Evolutionary conservation across 2,797 vertebrate genomes (phyloP).

Genomic region (Sciaenops ocellatus): DNA sequence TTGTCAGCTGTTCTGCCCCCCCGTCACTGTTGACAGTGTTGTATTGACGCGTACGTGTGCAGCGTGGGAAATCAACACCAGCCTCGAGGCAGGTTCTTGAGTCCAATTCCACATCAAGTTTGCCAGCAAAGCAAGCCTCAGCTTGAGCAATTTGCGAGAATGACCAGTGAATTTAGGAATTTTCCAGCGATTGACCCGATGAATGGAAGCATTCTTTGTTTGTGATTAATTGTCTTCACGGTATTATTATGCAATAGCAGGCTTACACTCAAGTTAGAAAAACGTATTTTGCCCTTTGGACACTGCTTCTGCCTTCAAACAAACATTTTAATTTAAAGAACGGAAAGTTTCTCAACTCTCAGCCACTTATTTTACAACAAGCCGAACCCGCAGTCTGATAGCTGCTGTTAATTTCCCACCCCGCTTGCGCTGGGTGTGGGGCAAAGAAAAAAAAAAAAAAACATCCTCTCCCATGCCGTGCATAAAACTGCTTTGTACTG

Average conservation of each 20-base stretch:
- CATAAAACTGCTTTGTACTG: constrained; percentile 15
- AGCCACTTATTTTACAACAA: constrained; percentile 9
- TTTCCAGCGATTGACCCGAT: not conserved
- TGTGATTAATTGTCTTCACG: not conserved
- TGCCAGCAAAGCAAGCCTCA: not conserved
- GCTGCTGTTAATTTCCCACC: constrained; percentile 25
- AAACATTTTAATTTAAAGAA: not conserved
- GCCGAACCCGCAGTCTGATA: not conserved
- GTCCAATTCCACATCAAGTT: not conserved
- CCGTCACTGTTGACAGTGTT: constrained; percentile 3
- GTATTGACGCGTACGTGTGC: not conserved
- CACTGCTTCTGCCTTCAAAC: not conserved
- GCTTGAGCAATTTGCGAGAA: not conserved
- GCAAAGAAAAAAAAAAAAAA: not conserved
- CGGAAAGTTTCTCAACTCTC: constrained; percentile 21
- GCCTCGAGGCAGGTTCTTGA: not conserved
- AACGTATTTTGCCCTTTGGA: not conserved
- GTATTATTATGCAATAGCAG: not conserved
- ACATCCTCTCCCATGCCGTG: constrained; percentile 5
- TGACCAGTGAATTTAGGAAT: not conserved
- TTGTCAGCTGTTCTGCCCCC: not conserved
- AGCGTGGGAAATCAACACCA: constrained; percentile 22
- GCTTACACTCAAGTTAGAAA: not conserved
- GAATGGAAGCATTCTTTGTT: not conserved
- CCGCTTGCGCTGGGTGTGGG: not conserved